Percentiles rank a stretch among this genome's conserved stretches.
Conservation (phyloP, 2,113 vertebrate species). For the Panurus biarmicus region DNA sequence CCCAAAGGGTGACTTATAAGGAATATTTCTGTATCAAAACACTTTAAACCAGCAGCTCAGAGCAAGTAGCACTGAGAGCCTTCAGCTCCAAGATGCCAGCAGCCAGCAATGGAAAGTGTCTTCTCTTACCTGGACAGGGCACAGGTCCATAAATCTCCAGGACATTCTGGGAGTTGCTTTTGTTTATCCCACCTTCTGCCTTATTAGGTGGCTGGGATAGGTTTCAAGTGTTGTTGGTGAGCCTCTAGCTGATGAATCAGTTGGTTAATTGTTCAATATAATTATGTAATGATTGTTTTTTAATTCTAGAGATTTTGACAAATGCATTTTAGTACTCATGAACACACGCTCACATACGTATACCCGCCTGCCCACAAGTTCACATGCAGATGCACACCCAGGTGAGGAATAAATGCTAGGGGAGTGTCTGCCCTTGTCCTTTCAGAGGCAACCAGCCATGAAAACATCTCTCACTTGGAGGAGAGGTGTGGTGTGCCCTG, state of each 20-base stretch:
- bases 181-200: slow-evolving; percentile 26
- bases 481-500: neutral
- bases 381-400: slow-evolving; percentile 12
- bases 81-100: neutral
- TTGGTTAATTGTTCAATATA: slow-evolving; percentile 26
- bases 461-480: neutral
- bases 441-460: neutral
- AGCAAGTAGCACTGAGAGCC: neutral
- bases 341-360: neutral
- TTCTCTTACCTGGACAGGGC: neutral
- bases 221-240: slow-evolving; percentile 24
- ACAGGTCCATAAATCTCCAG: neutral
- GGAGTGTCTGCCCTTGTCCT: neutral
- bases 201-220: neutral
- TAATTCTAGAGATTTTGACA: slow-evolving; percentile 45
- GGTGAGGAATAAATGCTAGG: neutral
- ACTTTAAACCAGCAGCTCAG: neutral
- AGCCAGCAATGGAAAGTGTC: neutral
- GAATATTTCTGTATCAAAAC: neutral
- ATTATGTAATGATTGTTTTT: slow-evolving; percentile 55
- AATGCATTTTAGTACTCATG: neutral
- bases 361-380: neutral
- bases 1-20: neutral
- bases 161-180: neutral
- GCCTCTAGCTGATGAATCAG: slow-evolving; percentile 51